Evolutionary conservation across 2,888 invertebrate species (phyloP), one percentile per base, ranked within the genome.

Genomic region (Ochlodes sylvanus): DNA sequence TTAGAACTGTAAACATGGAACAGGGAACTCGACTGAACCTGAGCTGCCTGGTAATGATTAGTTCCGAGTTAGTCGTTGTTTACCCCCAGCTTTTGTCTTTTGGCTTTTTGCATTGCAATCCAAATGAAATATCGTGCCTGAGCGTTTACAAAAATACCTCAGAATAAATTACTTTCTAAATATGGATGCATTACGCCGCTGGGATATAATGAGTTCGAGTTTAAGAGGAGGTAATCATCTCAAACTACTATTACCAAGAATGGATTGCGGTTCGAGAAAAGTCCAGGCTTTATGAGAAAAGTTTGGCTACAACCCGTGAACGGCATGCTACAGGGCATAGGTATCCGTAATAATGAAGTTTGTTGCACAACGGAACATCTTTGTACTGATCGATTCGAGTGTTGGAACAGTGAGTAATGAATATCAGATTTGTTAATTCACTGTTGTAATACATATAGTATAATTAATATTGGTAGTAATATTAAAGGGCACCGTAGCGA

Each of bases 1-100:
- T 65, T 54, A 55, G 47, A 62, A 62, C 65, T 69, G 65, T 68
- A 73, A 72, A 69, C 69, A 72, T 50, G 64, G 69, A 70, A 71
- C 69, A 62, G 61, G 66, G 42, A 63, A 71, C 63, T 68, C 55
- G 34, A 65, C 63, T 54, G 63, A 66, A 70, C 55, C 66, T 63
- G 60, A 56, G 63, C 52, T 66, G 61, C 63, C 55, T 63, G 60
- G 57, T 56, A 70, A 71, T 70, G 66, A 70, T 70, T 69, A 63
- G 61, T 21, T 56, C 54, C 44, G 65, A 71, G 71, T 69, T 71
- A 50, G 52, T 38, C 38, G 38, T 44, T 42, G 56, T 58, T 70
- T 70, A 41, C 56, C 32, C 42, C 56, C 34, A 64, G 44, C 47
- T 66, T 50, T 56, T 41, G 52, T 41, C 60, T 67, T 63, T 61